A percentile compares a stretch with the other conserved stretches of the same genome.
Conservation (phyloP, 1,140 invertebrate species). For the Tribolium castaneum region DNA sequence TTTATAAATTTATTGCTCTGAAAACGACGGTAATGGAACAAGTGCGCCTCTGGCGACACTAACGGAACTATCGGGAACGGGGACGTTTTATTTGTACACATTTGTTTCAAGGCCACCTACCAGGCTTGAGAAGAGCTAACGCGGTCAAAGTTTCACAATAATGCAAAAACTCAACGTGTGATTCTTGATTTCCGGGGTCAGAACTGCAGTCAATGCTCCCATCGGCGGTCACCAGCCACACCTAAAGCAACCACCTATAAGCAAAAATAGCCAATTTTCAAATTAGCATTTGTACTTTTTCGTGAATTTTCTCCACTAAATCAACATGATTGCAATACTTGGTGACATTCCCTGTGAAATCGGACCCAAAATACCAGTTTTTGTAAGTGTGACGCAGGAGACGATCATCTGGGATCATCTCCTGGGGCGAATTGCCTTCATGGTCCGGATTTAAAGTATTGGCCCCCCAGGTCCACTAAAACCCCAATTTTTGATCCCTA, state of each 20-base stretch:
- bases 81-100: too few species aligned
- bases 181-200: conserved; percentile 88
- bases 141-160: conserved; percentile 85
- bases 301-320: conserved; percentile 44
- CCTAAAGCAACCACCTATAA: conserved; percentile 56
- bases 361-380: conserved; percentile 88
- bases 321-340: conserved; percentile 71
- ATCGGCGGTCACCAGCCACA: conserved; percentile 87
- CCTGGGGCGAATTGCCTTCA: conserved; percentile 80
- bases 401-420: conserved; percentile 87
- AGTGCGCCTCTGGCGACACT: too few species aligned
- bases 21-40: too few species aligned
- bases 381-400: conserved; percentile 82
- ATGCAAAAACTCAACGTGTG: conserved; percentile 78
- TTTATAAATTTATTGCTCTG: too few species aligned
- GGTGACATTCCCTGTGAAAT: conserved; percentile 87
- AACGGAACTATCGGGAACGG: too few species aligned
- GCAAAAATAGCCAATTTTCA: background rate
- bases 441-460: conserved; percentile 92
- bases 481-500: conserved; percentile 42
- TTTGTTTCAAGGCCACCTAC: conserved; percentile 15
- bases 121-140: conserved; percentile 71
- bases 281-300: background rate
- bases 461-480: conserved; percentile 86
- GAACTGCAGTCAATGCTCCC: conserved; percentile 90